Base-by-base conservation (phyloP, 2,797 vertebrate genomes). In the Macroramphosus scolopax region DNA sequence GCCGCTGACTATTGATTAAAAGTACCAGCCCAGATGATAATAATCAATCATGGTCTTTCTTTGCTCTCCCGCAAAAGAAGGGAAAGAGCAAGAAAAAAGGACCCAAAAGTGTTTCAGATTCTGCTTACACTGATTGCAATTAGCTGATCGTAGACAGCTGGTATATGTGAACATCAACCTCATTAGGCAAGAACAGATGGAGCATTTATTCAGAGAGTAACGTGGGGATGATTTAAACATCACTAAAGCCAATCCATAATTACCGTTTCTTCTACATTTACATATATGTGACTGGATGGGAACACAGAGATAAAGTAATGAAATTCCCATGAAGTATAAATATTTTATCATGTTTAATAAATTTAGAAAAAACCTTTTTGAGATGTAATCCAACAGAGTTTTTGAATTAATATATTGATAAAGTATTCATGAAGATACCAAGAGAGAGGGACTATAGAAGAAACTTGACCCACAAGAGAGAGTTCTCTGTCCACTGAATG, bases 131-230 rank as follows among this genome's bases (percentile, higher is more conserved):
- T 49, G 47, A 47, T 22, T 58, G 15, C 17, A 51, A 31, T 42
- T 31, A 42, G 58, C 17, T 58, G 44, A 74, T 66, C 72, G 43
- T 8, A 38, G 22, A 30, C 83, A 85, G 74, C 64, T 80, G 77
- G 10, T 57, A 56, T 52, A 32, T 57, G 43, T 51, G 33, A 30
- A 34, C 31, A 38, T 54, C 63, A 32, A n/a, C 22, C 17, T 46
- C 36, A 62, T 63, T 56, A 31, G 39, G 48, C 13, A 20, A 8
- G 5, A 17, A 45, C 44, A 67, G 59, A 37, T 69, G 69, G 28
- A 51, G 37, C 28, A 24, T n/a, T n/a, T n/a, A n/a, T n/a, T n/a
- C n/a, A n/a, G n/a, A n/a, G n/a, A n/a, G n/a, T n/a, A n/a, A n/a
- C n/a, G n/a, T n/a, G n/a, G n/a, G n/a, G n/a, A n/a, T n/a, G 17